Evolutionary conservation across 2,113 vertebrate genomes (phyloP), one percentile per base, ranked within the genome.

Genomic region (Zosterops lateralis): DNA sequence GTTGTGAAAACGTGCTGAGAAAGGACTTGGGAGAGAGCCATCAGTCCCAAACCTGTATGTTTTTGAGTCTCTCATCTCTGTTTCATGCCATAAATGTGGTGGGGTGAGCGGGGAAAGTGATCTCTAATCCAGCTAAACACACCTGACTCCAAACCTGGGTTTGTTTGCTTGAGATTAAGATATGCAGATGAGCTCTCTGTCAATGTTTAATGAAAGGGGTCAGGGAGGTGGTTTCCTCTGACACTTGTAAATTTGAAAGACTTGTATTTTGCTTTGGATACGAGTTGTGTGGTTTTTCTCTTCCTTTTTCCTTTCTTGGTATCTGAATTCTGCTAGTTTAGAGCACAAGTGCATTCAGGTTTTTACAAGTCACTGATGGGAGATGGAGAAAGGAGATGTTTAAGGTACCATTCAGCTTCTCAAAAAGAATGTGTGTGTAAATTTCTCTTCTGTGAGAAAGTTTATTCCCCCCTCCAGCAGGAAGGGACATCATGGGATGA

Each of bases 141-240:
- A 44, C 26, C 78, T 42, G 83, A 82, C 50, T 79, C 56, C 51
- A 75, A 82, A 14, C n/a, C 32, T 75, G 21, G 58, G 48, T 61
- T 95, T 93, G 73, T 88, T 94, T 92, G 72, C 57, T 82, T 7
- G 8, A 65, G 76, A 40, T 29, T 56, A 60, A 87, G 95, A 77
- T 84, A 57, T 32, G 74, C 72, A 47, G 87, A 87, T 73, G 64
- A 31, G 76, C 57, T 51, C 72, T 88, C 58, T 93, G 92, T 97
- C 88, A 97, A 97, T 97, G 87, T 96, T 97, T 97, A 92, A 96
- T 70, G 88, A 76, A 91, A 57, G 68, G 22, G 25, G 47, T 75
- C 93, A 28, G 58, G 62, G 84, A 2, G 11, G 92, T 76, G 85
- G 51, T 93, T 95, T 94, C 61, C 91, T 95, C 86, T 87, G 81